These are phyloP conservation scores for Mythimna lalbum DNA, from an alignment of 2,888 invertebrate species.

Conservation along the genomic window DNA sequence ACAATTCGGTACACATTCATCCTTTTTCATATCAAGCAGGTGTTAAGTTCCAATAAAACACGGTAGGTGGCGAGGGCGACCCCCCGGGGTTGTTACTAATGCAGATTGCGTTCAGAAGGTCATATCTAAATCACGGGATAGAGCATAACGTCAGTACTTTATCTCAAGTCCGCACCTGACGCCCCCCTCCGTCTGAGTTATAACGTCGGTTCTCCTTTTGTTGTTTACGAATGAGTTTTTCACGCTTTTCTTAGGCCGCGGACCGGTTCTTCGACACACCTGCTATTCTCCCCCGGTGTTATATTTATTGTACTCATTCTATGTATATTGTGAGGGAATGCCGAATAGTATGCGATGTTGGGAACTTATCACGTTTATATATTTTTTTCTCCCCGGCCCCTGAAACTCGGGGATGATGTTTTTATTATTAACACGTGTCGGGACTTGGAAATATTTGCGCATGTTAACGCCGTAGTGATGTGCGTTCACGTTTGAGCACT, in stretches of 20 bases:
- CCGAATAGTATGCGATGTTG: slow-evolving; percentile 77
- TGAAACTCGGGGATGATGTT: slow-evolving; percentile 81
- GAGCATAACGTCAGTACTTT: slow-evolving; percentile 86
- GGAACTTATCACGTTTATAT: slow-evolving; percentile 85
- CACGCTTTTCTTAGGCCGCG: slow-evolving; percentile 79
- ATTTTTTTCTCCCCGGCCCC: slow-evolving; percentile 54
- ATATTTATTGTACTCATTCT: slow-evolving; percentile 82
- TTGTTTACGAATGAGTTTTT: slow-evolving; percentile 89
- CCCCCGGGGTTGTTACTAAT: slow-evolving; percentile 79
- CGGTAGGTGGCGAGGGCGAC: slow-evolving; percentile 48
- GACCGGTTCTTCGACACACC: slow-evolving; percentile 83
- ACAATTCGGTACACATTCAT: slow-evolving; percentile 48
- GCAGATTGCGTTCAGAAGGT: slow-evolving; percentile 87
- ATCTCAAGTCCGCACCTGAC: slow-evolving; percentile 86
- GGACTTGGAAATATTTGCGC: slow-evolving; percentile 83
- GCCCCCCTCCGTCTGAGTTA: slow-evolving; percentile 76
- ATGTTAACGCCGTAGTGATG: slow-evolving; percentile 79
- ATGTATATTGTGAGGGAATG: slow-evolving; percentile 78
- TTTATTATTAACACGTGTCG: slow-evolving; percentile 88
- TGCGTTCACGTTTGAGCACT: slow-evolving; percentile 76
- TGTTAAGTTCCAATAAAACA: slow-evolving; percentile 77
- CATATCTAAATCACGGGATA: slow-evolving; percentile 88
- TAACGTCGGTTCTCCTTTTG: slow-evolving; percentile 83
- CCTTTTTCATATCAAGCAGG: slow-evolving; percentile 71
- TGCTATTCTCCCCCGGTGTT: slow-evolving; percentile 78